Evolutionary conservation across 2,888 invertebrate genomes (phyloP).

Genomic region (Acleris literana): DNA sequence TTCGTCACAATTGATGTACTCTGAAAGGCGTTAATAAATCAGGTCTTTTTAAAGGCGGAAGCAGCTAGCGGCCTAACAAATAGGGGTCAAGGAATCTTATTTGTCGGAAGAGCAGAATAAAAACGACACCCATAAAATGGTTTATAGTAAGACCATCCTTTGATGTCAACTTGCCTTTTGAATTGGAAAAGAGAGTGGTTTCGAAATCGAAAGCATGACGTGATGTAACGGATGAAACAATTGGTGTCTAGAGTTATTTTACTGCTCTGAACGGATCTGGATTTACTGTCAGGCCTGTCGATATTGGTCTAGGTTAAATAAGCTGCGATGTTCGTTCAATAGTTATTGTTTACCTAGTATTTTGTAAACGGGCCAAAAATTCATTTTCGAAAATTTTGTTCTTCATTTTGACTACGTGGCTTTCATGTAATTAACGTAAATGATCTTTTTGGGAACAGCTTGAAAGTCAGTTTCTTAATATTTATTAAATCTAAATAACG

Average conservation of each 20-base stretch:
- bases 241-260: background rate
- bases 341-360: no score
- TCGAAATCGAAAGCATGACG: slow-evolving; percentile 29
- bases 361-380: no score
- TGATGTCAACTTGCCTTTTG: slow-evolving; percentile 33
- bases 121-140: slow-evolving; percentile 34
- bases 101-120: slow-evolving; percentile 30
- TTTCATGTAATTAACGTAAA: no score
- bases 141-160: slow-evolving; percentile 32
- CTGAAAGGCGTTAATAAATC: slow-evolving; percentile 37
- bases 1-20: slow-evolving; percentile 35
- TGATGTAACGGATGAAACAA: slow-evolving; percentile 4
- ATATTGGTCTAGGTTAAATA: no score
- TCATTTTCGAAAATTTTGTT: no score
- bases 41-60: slow-evolving; percentile 38
- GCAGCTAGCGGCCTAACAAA: slow-evolving; percentile 30
- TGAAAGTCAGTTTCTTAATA: no score
- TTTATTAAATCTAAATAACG: no score
- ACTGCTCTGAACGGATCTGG: background rate
- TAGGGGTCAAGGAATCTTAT: slow-evolving; percentile 36
- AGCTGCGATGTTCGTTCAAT: no score
- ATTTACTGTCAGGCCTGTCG: background rate
- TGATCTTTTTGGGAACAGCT: no score
- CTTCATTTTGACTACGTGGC: no score
- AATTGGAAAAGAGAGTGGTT: slow-evolving; percentile 23